phyloP scores from a whole-genome alignment of 1,140 invertebrate genomes.

The Chionoecetes opilio region DNA sequence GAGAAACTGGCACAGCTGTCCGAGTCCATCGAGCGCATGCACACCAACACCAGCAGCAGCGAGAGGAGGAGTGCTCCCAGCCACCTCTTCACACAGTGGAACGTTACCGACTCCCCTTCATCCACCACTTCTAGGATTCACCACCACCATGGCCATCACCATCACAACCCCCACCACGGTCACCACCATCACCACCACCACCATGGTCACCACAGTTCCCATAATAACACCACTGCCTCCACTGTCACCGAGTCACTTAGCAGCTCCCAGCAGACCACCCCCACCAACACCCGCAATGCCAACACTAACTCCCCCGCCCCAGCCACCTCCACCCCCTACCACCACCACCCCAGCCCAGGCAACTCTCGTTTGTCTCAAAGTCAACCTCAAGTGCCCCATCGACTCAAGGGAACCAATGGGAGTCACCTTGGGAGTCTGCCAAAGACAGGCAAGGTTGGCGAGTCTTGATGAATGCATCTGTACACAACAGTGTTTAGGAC shows the following conservation, averaged over 20 bases:
- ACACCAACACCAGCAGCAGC: conserved; percentile 83
- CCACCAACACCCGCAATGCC: neutral
- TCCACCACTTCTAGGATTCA: neutral
- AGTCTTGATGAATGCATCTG: conserved; percentile 37
- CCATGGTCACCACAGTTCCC: neutral
- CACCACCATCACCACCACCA: conserved; percentile 6
- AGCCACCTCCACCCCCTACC: neutral
- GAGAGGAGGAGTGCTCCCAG: conserved; percentile 51
- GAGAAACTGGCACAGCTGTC: conserved; percentile 92
- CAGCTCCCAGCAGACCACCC: neutral
- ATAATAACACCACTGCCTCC: conserved; percentile 3
- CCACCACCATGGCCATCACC: neutral
- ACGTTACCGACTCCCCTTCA: neutral
- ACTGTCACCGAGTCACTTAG: neutral
- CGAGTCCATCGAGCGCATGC: conserved; percentile 92
- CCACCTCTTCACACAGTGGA: neutral
- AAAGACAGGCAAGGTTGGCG: conserved; percentile 25
- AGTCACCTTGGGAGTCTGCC: neutral
- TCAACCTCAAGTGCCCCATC: neutral
- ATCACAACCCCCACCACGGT: conserved; percentile 13
- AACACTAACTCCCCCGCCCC: neutral
- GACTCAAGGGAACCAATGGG: neutral
- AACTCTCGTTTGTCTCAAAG: neutral
- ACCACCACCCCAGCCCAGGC: conserved; percentile 22
- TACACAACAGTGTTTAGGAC: neutral